Percentiles rank a stretch among this genome's conserved stretches.
Evolutionary conservation across 2,888 invertebrate genomes (phyloP).

Genomic region (Parnassius orleans): DNA sequence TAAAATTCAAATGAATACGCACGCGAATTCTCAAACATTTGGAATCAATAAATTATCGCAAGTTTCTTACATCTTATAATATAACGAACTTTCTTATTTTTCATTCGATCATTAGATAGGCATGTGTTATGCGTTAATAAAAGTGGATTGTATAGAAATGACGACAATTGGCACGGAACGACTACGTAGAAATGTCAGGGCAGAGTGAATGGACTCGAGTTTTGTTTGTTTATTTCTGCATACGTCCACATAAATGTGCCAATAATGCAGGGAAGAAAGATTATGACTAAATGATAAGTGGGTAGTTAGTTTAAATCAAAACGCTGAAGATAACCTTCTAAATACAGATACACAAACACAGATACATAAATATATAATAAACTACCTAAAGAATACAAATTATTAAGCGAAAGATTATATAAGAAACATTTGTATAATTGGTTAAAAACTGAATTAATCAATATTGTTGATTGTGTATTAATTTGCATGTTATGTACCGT

Average conservation of each 20-base stretch:
- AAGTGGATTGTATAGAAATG: conserved; percentile 19
- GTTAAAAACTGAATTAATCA: too few species aligned
- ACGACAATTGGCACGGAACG: conserved; percentile 58
- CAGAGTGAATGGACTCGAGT: conserved; percentile 74
- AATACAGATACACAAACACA: too few species aligned
- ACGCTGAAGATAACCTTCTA: neutral
- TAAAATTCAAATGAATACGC: too few species aligned
- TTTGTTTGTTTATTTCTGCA: conserved; percentile 69
- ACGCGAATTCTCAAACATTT: too few species aligned
- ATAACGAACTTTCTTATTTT: neutral
- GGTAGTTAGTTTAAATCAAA: conserved; percentile 15
- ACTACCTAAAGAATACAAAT: too few species aligned
- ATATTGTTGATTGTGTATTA: too few species aligned
- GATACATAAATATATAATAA: too few species aligned
- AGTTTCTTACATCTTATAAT: too few species aligned
- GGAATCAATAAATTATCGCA: too few species aligned
- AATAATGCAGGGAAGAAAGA: conserved; percentile 59
- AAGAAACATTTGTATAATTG: too few species aligned
- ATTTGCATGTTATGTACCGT: too few species aligned
- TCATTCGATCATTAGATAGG: neutral
- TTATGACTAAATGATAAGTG: conserved; percentile 60
- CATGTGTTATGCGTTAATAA: conserved; percentile 15
- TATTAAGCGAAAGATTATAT: too few species aligned
- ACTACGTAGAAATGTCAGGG: conserved; percentile 70
- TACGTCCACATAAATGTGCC: conserved; percentile 74